Conservation (phyloP, 2,888 invertebrate species). For the Andrena haemorrhoa region DNA sequence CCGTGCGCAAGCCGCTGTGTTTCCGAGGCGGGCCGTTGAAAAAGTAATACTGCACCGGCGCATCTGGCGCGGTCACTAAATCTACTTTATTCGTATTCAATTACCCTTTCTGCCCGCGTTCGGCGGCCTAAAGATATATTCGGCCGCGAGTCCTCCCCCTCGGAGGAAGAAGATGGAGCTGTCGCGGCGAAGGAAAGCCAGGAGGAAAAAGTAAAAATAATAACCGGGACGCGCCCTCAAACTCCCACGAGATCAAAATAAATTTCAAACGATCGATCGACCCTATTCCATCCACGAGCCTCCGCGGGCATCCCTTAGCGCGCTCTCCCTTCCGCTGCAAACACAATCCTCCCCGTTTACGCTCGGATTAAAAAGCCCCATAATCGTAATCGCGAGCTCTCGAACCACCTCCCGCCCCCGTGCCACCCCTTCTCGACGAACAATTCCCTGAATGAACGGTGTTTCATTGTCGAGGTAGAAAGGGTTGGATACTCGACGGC, state of each 20-base stretch:
- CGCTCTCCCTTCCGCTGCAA: not conserved
- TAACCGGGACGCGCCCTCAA: constrained; percentile 4
- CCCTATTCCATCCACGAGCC: not conserved
- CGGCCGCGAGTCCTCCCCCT: constrained; percentile 4
- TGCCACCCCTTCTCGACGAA: not conserved
- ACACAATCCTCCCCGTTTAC: not conserved
- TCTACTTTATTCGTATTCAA: constrained; percentile 60
- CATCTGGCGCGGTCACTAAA: constrained; percentile 40
- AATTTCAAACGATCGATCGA: constrained; percentile 24
- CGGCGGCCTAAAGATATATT: constrained; percentile 40
- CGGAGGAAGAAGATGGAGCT: not conserved
- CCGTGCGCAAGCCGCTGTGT: constrained; percentile 14
- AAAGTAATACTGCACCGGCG: constrained; percentile 37
- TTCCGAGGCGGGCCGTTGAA: constrained; percentile 33
- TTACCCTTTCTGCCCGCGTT: constrained; percentile 27
- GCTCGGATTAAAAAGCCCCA: not conserved
- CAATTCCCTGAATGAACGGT: constrained; percentile 42
- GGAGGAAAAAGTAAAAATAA: not conserved
- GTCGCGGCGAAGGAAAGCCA: constrained; percentile 4
- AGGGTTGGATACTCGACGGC: constrained; percentile 15
- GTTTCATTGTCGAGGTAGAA: constrained; percentile 40
- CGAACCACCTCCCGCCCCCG: not conserved
- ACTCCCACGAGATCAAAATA: constrained; percentile 24
- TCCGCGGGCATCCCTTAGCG: not conserved
- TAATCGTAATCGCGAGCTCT: constrained; percentile 2